These are phyloP conservation scores for Tanypteryx hageni DNA, from an alignment of 2,888 invertebrate genomes.

Conservation along the genomic window DNA sequence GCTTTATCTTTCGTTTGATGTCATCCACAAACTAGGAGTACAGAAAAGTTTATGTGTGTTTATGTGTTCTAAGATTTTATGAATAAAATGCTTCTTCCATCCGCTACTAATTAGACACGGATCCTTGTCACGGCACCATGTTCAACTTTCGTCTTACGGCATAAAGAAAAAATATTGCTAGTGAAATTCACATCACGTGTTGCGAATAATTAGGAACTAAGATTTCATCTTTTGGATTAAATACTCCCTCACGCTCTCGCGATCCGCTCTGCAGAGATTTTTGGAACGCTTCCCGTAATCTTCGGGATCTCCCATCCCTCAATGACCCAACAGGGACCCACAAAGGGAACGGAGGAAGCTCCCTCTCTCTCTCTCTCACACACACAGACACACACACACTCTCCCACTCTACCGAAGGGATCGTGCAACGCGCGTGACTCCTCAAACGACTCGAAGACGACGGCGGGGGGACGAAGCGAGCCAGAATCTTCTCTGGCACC, in stretches of 20 bases:
- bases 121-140: too few species aligned
- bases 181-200: not conserved
- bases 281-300: not conserved
- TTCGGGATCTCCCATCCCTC: not conserved
- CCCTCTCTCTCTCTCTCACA: not conserved
- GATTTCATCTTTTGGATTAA: slow-evolving; percentile 13
- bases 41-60: too few species aligned
- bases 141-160: too few species aligned
- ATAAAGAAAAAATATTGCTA: too few species aligned
- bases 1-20: too few species aligned
- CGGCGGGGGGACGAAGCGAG: too few species aligned
- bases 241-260: not conserved
- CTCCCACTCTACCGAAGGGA: not conserved
- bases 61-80: too few species aligned
- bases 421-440: not conserved
- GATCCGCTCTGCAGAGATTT: not conserved
- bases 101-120: too few species aligned
- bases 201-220: not conserved
- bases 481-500: too few species aligned
- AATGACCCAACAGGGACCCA: not conserved
- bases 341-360: not conserved
- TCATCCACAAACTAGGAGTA: too few species aligned
- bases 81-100: too few species aligned
- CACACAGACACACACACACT: not conserved
- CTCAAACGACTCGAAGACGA: too few species aligned